Evolutionary conservation across 2,888 invertebrate genomes (phyloP).

Genomic region (Heteropelma amictum): DNA sequence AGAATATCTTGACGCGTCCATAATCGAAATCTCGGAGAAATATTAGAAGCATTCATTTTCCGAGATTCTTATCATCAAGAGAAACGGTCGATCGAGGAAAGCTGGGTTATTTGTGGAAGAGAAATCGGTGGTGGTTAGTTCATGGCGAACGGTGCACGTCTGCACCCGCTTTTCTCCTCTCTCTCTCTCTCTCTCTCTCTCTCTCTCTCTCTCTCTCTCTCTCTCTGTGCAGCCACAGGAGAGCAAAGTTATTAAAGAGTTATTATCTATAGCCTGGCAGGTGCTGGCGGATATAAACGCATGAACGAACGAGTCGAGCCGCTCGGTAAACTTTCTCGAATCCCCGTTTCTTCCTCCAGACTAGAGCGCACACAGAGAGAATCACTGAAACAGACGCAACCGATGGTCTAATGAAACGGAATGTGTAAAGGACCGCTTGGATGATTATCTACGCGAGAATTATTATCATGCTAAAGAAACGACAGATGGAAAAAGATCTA

Average conservation of each 20-base stretch:
- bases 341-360: slow-evolving; percentile 20
- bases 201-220: not conserved
- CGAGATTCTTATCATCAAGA: slow-evolving; percentile 46
- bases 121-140: slow-evolving; percentile 45
- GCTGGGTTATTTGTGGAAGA: slow-evolving; percentile 46
- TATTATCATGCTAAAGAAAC: slow-evolving; percentile 21
- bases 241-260: slow-evolving; percentile 54
- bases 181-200: too few species aligned
- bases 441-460: slow-evolving; percentile 56
- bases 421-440: slow-evolving; percentile 50
- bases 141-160: slow-evolving; percentile 31
- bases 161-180: slow-evolving; percentile 30
- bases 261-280: slow-evolving; percentile 55
- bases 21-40: slow-evolving; percentile 47
- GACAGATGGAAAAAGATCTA: not conserved
- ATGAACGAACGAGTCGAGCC: slow-evolving; percentile 47
- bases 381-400: slow-evolving; percentile 16
- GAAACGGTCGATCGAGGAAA: slow-evolving; percentile 49
- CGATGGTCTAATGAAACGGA: slow-evolving; percentile 57
- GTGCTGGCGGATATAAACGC: slow-evolving; percentile 53
- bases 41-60: slow-evolving; percentile 42
- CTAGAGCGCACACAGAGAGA: not conserved
- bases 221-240: slow-evolving; percentile 34
- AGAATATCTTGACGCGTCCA: slow-evolving; percentile 37
- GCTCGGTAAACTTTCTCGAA: slow-evolving; percentile 53